Percentiles rank a stretch among this genome's conserved stretches.
Conservation (phyloP, 1,140 invertebrate species). For the Bombus cullumanus region DNA sequence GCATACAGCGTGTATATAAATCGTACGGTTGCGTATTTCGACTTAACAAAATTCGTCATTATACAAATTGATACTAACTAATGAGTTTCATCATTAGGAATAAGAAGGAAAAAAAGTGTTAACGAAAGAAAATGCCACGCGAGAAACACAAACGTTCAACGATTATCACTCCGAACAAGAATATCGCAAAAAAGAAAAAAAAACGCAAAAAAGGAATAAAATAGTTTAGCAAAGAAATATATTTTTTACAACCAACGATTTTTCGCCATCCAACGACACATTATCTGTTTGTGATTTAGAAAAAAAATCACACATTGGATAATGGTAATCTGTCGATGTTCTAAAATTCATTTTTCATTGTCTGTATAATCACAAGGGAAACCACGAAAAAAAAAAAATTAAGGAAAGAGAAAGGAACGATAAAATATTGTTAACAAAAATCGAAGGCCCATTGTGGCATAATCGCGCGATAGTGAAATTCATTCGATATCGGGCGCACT, state of each 20-base stretch:
- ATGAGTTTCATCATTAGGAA: not conserved
- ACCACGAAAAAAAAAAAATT: not conserved
- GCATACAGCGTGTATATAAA: conserved; percentile 27
- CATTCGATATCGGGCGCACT: conserved; percentile 20
- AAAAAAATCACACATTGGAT: not conserved
- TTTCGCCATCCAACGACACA: not conserved
- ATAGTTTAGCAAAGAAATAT: conserved; percentile 8
- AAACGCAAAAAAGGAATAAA: not conserved
- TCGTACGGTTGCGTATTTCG: conserved; percentile 16
- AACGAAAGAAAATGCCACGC: not conserved
- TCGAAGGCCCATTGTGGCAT: conserved; percentile 61
- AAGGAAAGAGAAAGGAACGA: not conserved
- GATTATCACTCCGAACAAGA: not conserved
- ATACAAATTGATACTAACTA: conserved; percentile 5
- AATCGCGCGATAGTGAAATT: conserved; percentile 36
- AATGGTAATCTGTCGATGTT: not conserved
- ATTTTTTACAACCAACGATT: not conserved
- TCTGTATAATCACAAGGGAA: not conserved
- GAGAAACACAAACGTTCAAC: not conserved
- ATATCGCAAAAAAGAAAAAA: not conserved
- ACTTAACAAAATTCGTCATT: conserved; percentile 21
- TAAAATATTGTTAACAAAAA: conserved; percentile 37
- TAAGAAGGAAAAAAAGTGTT: not conserved
- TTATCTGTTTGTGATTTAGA: not conserved
- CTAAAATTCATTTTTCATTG: not conserved